Evolutionary conservation across 2,113 vertebrate genomes (phyloP), one percentile per base, ranked within the genome.

Genomic region (Excalfactoria chinensis): DNA sequence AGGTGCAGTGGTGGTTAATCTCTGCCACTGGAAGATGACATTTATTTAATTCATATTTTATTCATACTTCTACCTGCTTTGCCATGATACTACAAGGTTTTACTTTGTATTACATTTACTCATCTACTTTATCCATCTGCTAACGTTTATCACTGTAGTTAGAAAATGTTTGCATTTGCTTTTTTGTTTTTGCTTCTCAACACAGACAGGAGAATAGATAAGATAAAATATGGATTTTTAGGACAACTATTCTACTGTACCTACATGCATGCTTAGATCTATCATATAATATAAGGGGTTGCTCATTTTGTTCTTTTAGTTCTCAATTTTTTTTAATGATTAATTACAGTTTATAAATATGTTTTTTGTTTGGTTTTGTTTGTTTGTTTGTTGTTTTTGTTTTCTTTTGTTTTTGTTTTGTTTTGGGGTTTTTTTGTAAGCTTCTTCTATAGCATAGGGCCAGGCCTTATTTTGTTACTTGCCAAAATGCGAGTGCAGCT

Each of bases 21-120:
- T 92, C 35, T 64, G 11, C 58, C 63, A 75, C 81, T 58, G n/a
- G 41, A 30, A 82, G 26, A 79, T 69, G 40, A 75, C 26, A 84
- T 82, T 44, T 82, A 28, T 82, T 90, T 72, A 89, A 87, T 86
- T 74, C 26, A 40, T 21, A 75, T 34, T 91, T 78, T 60, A 75
- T 60, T 84, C 26, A 60, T 60, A 66, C 28, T 66, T 22, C 56
- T 68, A 60, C 15, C 2, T 76, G 22, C 83, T 85, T 76, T 84
- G 19, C 32, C 18, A 60, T 22, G 51, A 26, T 64, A 64, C 34
- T 46, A 62, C 9, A 53, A 84, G 17, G 37, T 8, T 41, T 63
- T 80, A 56, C 30, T 91, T 76, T 67, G 51, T 43, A 6, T 41
- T 71, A 71, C 17, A 34, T 9, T 74, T 56, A 35, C 2, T 71